A percentile compares a stretch with the other conserved stretches of the same genome.
Evolutionary conservation across 2,888 invertebrate species (phyloP).

Genomic region (Drosophila mimetica): DNA sequence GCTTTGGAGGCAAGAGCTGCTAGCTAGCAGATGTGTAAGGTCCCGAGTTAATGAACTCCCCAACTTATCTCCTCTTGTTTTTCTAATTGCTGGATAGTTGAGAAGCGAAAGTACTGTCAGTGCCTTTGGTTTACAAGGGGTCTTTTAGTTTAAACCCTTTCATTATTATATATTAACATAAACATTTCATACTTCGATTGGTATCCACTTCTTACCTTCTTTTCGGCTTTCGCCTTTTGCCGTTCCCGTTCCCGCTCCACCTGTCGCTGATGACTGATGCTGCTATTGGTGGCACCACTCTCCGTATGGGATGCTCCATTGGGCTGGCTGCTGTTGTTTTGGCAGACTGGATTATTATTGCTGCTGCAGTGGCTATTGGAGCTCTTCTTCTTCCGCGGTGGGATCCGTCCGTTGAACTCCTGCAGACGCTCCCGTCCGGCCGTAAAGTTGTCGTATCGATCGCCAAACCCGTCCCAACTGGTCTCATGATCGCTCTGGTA

Average conservation of each 20-base stretch:
- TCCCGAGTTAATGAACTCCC: constrained; percentile 65
- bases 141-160: neutral
- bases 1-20: neutral
- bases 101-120: no score
- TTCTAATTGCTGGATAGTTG: constrained; percentile 5
- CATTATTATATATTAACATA: no score
- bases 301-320: constrained; percentile 3
- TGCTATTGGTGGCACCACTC: constrained; percentile 16
- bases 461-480: constrained; percentile 84
- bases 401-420: constrained; percentile 84
- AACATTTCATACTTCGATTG: no score
- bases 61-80: constrained; percentile 5
- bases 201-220: constrained; percentile 50
- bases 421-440: constrained; percentile 84
- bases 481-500: constrained; percentile 84
- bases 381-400: constrained; percentile 84
- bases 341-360: constrained; percentile 7
- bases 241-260: constrained; percentile 31
- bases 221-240: constrained; percentile 30
- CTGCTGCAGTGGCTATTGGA: constrained; percentile 31
- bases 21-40: constrained; percentile 33
- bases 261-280: constrained; percentile 39
- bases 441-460: constrained; percentile 83
- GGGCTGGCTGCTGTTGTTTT: constrained; percentile 3
- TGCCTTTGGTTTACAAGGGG: neutral